Evolutionary conservation across 2,797 vertebrate genomes (phyloP).

Genomic region (Syndactyla subalaris): DNA sequence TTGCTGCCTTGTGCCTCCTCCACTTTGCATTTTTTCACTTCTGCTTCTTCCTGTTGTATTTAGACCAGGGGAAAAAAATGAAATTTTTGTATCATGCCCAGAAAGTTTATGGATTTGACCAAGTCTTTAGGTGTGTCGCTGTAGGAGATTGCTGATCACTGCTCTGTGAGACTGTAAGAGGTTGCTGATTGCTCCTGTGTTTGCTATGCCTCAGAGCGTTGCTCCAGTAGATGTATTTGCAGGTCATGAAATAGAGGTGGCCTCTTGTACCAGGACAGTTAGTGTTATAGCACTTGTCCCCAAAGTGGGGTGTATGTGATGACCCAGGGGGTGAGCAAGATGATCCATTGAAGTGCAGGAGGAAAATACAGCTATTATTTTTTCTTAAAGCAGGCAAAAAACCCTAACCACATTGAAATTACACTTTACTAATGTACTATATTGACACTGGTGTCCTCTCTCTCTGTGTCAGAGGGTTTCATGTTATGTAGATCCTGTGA

Average conservation of each 20-base stretch:
- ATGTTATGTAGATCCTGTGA: neutral
- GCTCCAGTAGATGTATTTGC: neutral
- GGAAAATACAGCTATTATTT: neutral
- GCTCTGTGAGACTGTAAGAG: neutral
- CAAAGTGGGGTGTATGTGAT: neutral
- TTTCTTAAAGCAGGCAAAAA: neutral
- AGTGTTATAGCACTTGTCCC: rapidly evolving
- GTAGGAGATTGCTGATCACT: neutral
- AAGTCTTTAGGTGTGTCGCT: neutral
- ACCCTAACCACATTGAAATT: neutral
- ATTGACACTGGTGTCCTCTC: neutral
- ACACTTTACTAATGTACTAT: neutral
- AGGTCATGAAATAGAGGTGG: neutral
- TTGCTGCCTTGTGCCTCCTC: neutral
- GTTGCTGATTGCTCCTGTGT: neutral
- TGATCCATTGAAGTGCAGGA: neutral
- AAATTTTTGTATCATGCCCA: neutral
- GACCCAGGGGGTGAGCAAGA: neutral
- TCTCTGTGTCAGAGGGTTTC: neutral
- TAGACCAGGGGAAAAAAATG: neutral
- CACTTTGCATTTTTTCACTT: neutral
- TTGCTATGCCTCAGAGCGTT: neutral
- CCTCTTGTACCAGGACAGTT: neutral
- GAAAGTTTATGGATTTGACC: neutral
- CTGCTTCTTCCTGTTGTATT: neutral